Conservation (phyloP, 2,113 vertebrate species). For the Corvus hawaiiensis region DNA sequence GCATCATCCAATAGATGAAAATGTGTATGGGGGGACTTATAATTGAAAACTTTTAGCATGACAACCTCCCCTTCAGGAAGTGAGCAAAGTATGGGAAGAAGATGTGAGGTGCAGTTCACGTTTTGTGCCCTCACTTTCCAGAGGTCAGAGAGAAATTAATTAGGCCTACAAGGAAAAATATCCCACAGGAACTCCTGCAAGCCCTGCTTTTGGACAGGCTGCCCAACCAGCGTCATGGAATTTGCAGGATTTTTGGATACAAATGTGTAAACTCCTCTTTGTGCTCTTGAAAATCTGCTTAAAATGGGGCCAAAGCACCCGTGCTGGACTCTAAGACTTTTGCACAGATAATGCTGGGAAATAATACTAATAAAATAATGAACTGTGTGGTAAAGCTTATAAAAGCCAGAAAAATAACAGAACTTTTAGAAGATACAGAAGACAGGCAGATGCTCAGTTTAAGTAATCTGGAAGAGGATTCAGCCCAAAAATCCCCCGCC, state of each 20-base stretch:
- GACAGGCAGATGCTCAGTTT: not conserved
- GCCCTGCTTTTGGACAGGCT: not conserved
- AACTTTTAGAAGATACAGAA: not conserved
- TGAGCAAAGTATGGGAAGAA: not conserved
- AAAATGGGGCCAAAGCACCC: fast-evolving
- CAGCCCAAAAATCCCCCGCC: not conserved
- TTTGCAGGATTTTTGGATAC: not conserved
- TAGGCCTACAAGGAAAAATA: not conserved
- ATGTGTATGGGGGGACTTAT: fast-evolving
- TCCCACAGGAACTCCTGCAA: not conserved
- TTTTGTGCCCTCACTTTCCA: not conserved
- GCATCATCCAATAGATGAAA: not conserved
- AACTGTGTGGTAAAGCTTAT: not conserved
- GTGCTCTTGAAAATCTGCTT: not conserved
- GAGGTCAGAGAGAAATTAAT: not conserved
- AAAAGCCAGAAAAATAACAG: not conserved
- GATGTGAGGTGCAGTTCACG: not conserved
- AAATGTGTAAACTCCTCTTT: not conserved
- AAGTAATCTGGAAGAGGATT: not conserved
- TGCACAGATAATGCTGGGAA: not conserved
- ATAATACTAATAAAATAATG: not conserved
- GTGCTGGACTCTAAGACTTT: fast-evolving
- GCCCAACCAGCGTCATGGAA: not conserved
- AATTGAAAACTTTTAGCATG: not conserved
- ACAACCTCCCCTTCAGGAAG: not conserved